Conservation (phyloP, 1,140 invertebrate genomes). For the Eupeodes corollae region DNA sequence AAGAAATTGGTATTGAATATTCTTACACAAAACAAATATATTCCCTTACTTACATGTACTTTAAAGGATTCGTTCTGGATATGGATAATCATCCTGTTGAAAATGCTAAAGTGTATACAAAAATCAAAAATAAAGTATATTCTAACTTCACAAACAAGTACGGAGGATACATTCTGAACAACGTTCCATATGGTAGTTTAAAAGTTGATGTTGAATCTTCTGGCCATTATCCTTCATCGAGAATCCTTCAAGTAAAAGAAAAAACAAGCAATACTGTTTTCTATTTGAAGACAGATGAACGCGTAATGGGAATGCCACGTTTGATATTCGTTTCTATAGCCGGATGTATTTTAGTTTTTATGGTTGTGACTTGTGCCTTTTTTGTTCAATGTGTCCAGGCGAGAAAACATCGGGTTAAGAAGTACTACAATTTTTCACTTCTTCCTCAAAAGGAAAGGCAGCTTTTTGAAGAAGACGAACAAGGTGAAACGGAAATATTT, state of each 20-base stretch:
- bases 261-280: constrained; percentile 47
- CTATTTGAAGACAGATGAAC: constrained; percentile 51
- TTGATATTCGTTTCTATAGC: constrained; percentile 59
- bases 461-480: constrained; percentile 40
- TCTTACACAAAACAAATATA: no score
- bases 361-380: constrained; percentile 24
- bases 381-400: constrained; percentile 31
- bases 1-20: no score
- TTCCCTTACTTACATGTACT: no score
- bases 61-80: constrained; percentile 45
- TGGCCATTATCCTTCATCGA: constrained; percentile 43
- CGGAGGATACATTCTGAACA: constrained; percentile 46
- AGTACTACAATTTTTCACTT: constrained; percentile 37
- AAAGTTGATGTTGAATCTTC: constrained; percentile 43
- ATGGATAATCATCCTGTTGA: constrained; percentile 45
- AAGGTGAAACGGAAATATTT: constrained; percentile 52
- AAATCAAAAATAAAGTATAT: constrained; percentile 15
- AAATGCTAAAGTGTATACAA: constrained; percentile 43
- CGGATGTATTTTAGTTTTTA: constrained; percentile 38
- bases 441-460: constrained; percentile 35
- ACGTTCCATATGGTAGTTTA: constrained; percentile 44
- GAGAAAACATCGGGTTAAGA: constrained; percentile 26
- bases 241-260: constrained; percentile 40
- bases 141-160: constrained; percentile 39
- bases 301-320: constrained; percentile 58